phyloP scores from a whole-genome alignment of 2,888 invertebrate genomes.

The Hypolimnas misippus region DNA sequence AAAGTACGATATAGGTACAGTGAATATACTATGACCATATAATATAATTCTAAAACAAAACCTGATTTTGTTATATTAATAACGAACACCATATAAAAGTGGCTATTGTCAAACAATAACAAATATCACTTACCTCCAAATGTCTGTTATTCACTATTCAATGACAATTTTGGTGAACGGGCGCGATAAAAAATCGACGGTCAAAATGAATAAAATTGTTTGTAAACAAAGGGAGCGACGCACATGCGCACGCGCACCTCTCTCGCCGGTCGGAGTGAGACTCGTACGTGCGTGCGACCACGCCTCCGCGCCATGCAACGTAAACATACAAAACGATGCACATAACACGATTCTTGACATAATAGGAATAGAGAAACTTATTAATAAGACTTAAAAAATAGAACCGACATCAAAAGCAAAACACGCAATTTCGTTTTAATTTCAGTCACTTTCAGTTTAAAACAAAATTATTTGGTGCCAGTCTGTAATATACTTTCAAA shows the following conservation, averaged over 20 bases:
- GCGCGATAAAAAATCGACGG: constrained; percentile 26
- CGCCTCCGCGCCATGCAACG: constrained; percentile 17
- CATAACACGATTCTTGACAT: background rate
- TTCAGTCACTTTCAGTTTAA: too few relatives aligned
- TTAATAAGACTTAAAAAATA: too few relatives aligned
- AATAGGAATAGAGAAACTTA: background rate
- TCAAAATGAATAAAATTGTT: constrained; percentile 44
- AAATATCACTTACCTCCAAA: constrained; percentile 22
- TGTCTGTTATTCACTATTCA: constrained; percentile 9
- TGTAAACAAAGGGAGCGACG: constrained; percentile 53
- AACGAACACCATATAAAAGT: background rate
- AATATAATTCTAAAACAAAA: background rate
- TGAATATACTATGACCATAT: too few relatives aligned
- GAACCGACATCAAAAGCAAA: too few relatives aligned
- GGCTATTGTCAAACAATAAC: background rate
- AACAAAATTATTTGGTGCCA: too few relatives aligned
- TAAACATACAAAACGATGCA: background rate
- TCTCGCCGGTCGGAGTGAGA: constrained; percentile 40
- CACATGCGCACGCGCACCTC: constrained; percentile 40
- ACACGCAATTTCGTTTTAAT: too few relatives aligned
- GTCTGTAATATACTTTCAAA: too few relatives aligned
- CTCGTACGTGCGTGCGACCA: constrained; percentile 28
- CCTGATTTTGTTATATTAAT: constrained; percentile 2
- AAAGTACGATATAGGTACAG: too few relatives aligned
- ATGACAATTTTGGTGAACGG: constrained; percentile 17